Evolutionary conservation across 2,888 invertebrate genomes (phyloP).

Genomic region (Odontomyia ornata): DNA sequence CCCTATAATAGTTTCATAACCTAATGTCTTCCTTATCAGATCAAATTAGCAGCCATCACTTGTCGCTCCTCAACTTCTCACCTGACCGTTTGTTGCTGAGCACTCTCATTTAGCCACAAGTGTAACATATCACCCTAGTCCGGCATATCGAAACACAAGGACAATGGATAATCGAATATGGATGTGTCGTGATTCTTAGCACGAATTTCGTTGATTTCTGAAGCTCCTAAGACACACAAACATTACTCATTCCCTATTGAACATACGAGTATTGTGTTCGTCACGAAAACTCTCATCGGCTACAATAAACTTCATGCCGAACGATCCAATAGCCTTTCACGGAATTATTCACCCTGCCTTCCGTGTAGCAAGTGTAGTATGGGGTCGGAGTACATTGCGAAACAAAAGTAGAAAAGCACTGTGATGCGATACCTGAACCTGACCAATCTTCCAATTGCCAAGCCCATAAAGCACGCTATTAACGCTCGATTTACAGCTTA

Average conservation of each 20-base stretch:
- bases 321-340: not conserved
- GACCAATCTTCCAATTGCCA: not conserved
- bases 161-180: not conserved
- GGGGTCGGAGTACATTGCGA: not conserved
- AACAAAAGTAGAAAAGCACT: not conserved
- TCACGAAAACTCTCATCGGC: not conserved
- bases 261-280: too few relatives aligned
- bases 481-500: conserved; percentile 17
- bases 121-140: not conserved
- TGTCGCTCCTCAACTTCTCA: not conserved
- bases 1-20: not conserved
- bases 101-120: not conserved
- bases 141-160: not conserved
- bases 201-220: not conserved
- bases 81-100: not conserved
- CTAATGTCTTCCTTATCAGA: not conserved
- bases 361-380: not conserved
- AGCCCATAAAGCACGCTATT: conserved; percentile 28
- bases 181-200: not conserved
- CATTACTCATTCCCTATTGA: too few relatives aligned
- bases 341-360: not conserved
- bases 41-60: not conserved
- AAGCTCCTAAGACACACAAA: not conserved
- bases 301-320: not conserved
- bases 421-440: not conserved